These are phyloP conservation scores for Ambastaia sidthimunki DNA, from an alignment of 2,797 vertebrate species.

Conservation along the genomic window DNA sequence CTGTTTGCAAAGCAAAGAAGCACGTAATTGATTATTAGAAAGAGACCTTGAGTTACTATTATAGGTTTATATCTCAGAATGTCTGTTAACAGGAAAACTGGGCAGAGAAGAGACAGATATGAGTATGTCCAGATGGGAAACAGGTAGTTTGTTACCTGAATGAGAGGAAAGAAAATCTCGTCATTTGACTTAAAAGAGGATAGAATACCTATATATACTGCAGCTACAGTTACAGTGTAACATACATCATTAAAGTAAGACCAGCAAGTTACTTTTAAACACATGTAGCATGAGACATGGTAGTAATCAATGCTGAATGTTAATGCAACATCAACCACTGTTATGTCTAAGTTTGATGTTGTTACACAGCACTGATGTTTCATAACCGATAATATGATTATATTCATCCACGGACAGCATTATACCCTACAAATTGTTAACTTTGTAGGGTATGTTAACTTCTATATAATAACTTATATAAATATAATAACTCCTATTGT, in stretches of 20 bases:
- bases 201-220: too few species aligned
- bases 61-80: conserved; percentile 76
- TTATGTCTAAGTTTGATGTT: background rate
- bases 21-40: conserved; percentile 72
- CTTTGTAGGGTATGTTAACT: background rate
- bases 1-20: conserved; percentile 71
- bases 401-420: background rate
- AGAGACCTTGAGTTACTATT: conserved; percentile 74
- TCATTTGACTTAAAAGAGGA: background rate
- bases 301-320: background rate
- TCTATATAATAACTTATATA: too few species aligned
- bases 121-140: conserved; percentile 83
- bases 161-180: background rate
- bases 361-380: background rate
- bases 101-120: conserved; percentile 75
- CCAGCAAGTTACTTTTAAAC: background rate
- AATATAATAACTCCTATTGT: background rate
- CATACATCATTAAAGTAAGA: background rate
- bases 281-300: background rate
- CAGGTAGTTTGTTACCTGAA: conserved; percentile 77
- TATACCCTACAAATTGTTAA: background rate
- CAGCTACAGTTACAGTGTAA: background rate
- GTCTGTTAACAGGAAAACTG: conserved; percentile 78
- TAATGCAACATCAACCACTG: background rate
- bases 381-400: background rate